phyloP scores from a whole-genome alignment of 2,888 invertebrate species.

The Falcaria lacertinaria region DNA sequence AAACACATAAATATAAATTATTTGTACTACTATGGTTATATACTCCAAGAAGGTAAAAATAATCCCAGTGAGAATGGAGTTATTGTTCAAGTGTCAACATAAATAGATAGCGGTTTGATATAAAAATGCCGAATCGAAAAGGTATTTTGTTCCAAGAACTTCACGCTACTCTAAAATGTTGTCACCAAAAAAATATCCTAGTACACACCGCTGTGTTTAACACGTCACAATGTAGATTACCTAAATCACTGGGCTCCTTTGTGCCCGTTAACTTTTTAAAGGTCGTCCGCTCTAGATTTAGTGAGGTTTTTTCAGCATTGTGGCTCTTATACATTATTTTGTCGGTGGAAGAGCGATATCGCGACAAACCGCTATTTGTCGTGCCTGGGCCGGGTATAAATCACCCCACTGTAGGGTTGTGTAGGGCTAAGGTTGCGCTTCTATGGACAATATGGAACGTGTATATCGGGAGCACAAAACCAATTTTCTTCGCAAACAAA shows the following conservation, averaged over 20 bases:
- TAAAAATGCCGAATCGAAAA: too few species aligned
- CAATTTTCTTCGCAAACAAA: neutral
- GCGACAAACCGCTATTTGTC: constrained; percentile 76
- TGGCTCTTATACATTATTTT: constrained; percentile 60
- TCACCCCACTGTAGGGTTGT: constrained; percentile 57
- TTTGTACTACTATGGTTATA: too few species aligned
- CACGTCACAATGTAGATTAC: constrained; percentile 4
- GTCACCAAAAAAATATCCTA: neutral
- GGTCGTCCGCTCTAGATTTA: constrained; percentile 14
- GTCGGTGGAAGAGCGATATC: constrained; percentile 64
- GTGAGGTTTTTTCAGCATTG: constrained; percentile 37
- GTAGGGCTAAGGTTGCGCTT: constrained; percentile 22
- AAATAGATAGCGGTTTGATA: too few species aligned
- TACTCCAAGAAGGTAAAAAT: too few species aligned
- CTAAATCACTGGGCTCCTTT: constrained; percentile 10
- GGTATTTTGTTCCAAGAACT: too few species aligned
- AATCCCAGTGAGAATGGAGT: too few species aligned
- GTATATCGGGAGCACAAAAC: constrained; percentile 8
- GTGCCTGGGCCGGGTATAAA: constrained; percentile 64
- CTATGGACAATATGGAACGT: constrained; percentile 32
- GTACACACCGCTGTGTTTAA: neutral
- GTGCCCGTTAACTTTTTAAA: constrained; percentile 23
- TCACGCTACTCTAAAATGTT: neutral
- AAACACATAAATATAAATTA: too few species aligned
- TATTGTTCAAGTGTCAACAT: too few species aligned